Evolutionary conservation across 2,888 invertebrate species (phyloP), one percentile per base, ranked within the genome.

Genomic region (Atrina japonica): DNA sequence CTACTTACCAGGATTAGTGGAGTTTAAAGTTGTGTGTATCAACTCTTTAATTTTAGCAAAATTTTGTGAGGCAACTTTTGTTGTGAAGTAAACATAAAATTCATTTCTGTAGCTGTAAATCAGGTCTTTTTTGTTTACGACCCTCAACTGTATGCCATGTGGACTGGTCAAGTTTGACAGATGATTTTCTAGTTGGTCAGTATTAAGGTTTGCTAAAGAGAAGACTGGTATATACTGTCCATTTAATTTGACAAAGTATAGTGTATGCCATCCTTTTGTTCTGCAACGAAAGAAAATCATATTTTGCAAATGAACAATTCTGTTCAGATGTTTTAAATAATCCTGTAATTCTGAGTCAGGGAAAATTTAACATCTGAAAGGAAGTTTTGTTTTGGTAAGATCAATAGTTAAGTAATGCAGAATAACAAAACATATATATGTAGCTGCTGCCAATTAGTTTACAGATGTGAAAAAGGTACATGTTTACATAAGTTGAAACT

Each of bases 171-270:
- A 68, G n/a, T 47, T 77, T 9, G 9, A n/a, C 14, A 78, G 35
- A 7, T 50, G 45, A 1, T 52, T 18, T 29, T 49, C 49, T 0
- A 77, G 53, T 0, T 30, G 58, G 0, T 65, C 30, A 40, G 52
- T 27, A 56, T 78, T 58, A 9, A 78, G 47, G 21, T 58, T n/a
- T 27, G 58, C 21, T 14, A 78, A n/a, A 14, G 60, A 75, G 7
- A 63, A 50, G 2, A 63, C 60, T 45, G 77, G 80, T n/a, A 80
- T 70, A 25, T 43, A 60, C 45, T 73, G 64, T 29, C 77, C 74
- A 35, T 77, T 49, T 18, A 77, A 59, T 47, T 72, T 72, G 9
- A 82, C 75, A 67, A 77, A 78, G 29, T 78, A 82, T 9, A 76
- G 66, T 18, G 71, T 66, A 21, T 67, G 77, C 78, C 78, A 82